Conservation (phyloP, 1,140 invertebrate genomes). For the Melanaphis sacchari region DNA sequence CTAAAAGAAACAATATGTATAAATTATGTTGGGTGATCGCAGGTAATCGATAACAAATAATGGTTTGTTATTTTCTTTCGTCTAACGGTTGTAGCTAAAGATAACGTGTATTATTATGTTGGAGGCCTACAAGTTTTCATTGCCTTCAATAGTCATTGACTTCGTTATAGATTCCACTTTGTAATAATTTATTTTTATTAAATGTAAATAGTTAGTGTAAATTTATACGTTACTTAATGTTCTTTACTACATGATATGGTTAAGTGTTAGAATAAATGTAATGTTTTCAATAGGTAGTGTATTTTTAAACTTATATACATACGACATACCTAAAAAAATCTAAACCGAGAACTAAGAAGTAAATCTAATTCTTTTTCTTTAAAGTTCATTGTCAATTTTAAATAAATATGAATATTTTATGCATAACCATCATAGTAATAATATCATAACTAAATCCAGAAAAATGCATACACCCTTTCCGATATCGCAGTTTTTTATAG, state of each 20-base stretch:
- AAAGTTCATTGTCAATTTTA: not conserved
- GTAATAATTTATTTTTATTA: conserved; percentile 33
- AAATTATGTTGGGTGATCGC: conserved; percentile 43
- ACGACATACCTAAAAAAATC: not conserved
- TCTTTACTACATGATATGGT: not conserved
- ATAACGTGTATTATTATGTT: conserved; percentile 32
- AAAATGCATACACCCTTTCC: too few species aligned
- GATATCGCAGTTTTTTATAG: not conserved
- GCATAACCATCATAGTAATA: not conserved
- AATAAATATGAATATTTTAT: not conserved
- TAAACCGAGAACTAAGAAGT: not conserved
- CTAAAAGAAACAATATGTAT: conserved; percentile 33
- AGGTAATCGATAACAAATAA: conserved; percentile 43
- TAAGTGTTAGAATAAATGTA: not conserved
- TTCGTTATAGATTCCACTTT: not conserved
- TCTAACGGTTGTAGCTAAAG: conserved; percentile 29
- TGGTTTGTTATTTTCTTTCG: conserved; percentile 6
- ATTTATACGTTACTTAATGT: conserved; percentile 13
- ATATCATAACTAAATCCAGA: not conserved
- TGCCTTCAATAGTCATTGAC: conserved; percentile 6
- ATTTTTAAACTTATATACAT: not conserved
- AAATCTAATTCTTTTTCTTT: not conserved
- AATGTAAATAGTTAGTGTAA: conserved; percentile 23
- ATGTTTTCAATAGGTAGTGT: not conserved
- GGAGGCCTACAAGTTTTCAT: conserved; percentile 29